Conservation (phyloP, 2,888 invertebrate genomes). For the Euzophera pinguis region DNA sequence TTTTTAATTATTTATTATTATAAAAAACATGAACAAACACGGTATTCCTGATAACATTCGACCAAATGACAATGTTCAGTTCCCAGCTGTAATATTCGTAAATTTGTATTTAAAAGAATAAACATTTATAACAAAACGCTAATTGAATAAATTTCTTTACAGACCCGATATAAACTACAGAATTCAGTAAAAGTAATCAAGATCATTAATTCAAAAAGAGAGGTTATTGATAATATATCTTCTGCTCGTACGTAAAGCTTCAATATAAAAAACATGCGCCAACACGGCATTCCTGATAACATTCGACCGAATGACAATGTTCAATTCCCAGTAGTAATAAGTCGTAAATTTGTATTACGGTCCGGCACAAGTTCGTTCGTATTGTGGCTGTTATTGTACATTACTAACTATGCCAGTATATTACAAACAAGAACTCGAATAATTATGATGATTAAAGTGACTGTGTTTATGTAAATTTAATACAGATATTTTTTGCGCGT, state of each 20-base stretch:
- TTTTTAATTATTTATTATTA: too few species aligned
- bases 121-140: too few species aligned
- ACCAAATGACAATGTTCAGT: slow-evolving; percentile 46
- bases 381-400: slow-evolving; percentile 1
- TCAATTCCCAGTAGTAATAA: slow-evolving; percentile 52
- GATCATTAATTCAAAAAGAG: slow-evolving; percentile 1
- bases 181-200: slow-evolving; percentile 2
- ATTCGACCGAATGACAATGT: slow-evolving; percentile 39
- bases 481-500: neutral
- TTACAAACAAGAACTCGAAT: slow-evolving; percentile 2
- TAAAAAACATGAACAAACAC: slow-evolving; percentile 10
- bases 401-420: slow-evolving; percentile 5
- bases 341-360: slow-evolving; percentile 56
- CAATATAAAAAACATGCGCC: slow-evolving; percentile 1
- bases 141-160: neutral
- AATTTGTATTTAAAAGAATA: slow-evolving; percentile 61
- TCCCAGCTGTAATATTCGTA: slow-evolving; percentile 53
- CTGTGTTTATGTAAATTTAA: neutral
- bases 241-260: neutral
- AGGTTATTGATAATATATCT: slow-evolving; percentile 10
- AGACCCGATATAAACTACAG: neutral
- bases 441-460: neutral
- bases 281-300: slow-evolving; percentile 26
- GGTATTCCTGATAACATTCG: slow-evolving; percentile 29
- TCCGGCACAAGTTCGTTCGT: slow-evolving; percentile 16